Evolutionary conservation across 2,888 invertebrate species (phyloP).

Genomic region (Heliconius ismenius): DNA sequence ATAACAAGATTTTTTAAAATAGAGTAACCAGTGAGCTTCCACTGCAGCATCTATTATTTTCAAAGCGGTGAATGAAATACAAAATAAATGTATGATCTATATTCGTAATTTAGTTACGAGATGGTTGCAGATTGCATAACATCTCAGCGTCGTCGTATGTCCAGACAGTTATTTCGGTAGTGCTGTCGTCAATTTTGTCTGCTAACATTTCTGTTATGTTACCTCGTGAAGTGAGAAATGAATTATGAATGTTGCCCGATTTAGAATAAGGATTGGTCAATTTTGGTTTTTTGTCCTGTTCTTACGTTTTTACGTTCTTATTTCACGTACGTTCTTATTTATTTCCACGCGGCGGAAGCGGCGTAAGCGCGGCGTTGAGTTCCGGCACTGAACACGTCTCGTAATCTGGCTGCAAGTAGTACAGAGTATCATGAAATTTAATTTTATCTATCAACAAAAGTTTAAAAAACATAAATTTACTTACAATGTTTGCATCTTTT

Average conservation of each 20-base stretch:
- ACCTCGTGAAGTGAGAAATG: neutral
- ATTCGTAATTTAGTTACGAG: constrained; percentile 20
- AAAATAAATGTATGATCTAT: constrained; percentile 3
- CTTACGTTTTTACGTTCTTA: too few species aligned
- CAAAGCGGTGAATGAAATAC: constrained; percentile 4
- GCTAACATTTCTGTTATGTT: constrained; percentile 28
- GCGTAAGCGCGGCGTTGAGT: neutral
- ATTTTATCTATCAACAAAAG: too few species aligned
- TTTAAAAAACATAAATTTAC: too few species aligned
- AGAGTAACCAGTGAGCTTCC: neutral
- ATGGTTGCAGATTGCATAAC: constrained; percentile 33
- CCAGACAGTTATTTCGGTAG: constrained; percentile 38
- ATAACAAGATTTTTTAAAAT: neutral
- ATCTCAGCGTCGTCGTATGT: constrained; percentile 18
- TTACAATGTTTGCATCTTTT: neutral
- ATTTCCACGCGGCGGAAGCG: too few species aligned
- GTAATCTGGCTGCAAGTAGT: too few species aligned
- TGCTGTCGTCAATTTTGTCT: constrained; percentile 30
- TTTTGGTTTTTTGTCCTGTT: neutral
- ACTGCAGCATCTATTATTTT: neutral
- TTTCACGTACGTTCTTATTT: too few species aligned
- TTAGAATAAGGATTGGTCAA: neutral
- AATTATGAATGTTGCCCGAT: neutral
- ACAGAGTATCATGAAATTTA: too few species aligned
- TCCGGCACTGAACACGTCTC: neutral